Evolutionary conservation across 2,113 vertebrate genomes (phyloP), one percentile per base, ranked within the genome.

Genomic region (Lontra canadensis): DNA sequence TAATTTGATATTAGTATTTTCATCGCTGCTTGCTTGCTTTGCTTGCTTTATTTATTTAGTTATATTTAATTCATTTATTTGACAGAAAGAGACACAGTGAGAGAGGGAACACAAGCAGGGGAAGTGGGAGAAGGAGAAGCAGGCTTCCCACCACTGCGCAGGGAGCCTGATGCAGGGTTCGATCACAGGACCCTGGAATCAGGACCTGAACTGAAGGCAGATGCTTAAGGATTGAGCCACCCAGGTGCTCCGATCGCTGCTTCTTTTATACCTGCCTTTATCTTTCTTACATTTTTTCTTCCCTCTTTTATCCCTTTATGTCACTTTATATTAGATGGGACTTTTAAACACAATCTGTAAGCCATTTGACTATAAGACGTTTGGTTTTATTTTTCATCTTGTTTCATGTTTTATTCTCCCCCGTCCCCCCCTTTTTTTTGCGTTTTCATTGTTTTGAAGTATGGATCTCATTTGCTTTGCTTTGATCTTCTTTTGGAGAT

Each of bases 401-500:
- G 71, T 88, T 95, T 90, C 69, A 59, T 80, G 49, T 52, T 52
- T 52, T 52, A 52, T 52, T 4, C 49, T 1, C 13, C 49, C 49
- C 49, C 9, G 44, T 10, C 47, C 49, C 13, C 49, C 14, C 14
- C 14, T 1, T 1, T 17, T 90, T 78, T 90, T 84, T 95, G 71
- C 7, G 21, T 94, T 96, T 88, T 59, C 57, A 61, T 96, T 93
- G 44, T 96, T 97, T 97, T 93, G 86, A 97, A 94, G 83, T 81
- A 78, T 79, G 79, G 67, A 69, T 81, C 81, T 95, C 44, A 88
- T 97, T 97, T 97, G 90, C 67, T 89, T 92, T 97, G 80, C 95
- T 94, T 96, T 96, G 47, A 65, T 91, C 82, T 96, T 94, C 26
- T 49, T 96, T 91, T 29, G 10, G 61, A 76, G 12, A 39, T 11